Percentiles rank a stretch among this genome's conserved stretches.
These are phyloP conservation scores for Melanerpes aurifrons DNA, from an alignment of 2,113 vertebrate species.

Conservation along the genomic window DNA sequence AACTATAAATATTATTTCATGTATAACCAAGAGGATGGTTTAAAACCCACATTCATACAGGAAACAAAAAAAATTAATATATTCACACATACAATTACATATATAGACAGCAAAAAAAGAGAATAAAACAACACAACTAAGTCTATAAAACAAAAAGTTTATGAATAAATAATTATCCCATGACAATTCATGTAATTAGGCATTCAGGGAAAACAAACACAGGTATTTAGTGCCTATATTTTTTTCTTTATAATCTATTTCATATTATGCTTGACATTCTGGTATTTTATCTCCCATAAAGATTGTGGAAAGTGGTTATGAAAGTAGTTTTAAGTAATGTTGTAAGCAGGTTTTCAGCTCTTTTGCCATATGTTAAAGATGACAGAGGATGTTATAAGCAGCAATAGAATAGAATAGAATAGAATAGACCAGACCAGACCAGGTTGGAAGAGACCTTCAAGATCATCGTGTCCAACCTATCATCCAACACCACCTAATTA, in stretches of 20 bases:
- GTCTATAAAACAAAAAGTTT: neutral
- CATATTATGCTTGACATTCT: neutral
- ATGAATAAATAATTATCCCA: neutral
- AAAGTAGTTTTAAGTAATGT: neutral
- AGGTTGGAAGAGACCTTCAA: too few relatives aligned
- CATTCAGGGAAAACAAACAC: neutral
- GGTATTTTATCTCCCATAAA: neutral
- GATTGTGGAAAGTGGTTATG: neutral
- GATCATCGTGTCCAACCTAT: too few relatives aligned
- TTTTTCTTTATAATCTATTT: neutral
- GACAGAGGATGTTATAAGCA: constrained; percentile 26
- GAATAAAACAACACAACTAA: neutral
- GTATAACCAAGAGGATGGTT: neutral
- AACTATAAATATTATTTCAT: neutral
- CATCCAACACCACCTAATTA: too few relatives aligned
- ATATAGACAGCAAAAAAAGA: neutral
- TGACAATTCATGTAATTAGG: neutral
- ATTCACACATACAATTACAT: neutral
- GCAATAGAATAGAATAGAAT: neutral
- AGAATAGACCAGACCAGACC: too few relatives aligned
- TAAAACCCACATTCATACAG: neutral
- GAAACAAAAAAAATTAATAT: neutral
- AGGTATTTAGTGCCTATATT: neutral
- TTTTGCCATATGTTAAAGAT: constrained; percentile 36
- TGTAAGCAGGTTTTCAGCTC: constrained; percentile 1